A percentile compares a stretch with the other conserved stretches of the same genome.
phyloP scores from a whole-genome alignment of 2,113 vertebrate species.

The Sarotherodon lohbergeri region DNA sequence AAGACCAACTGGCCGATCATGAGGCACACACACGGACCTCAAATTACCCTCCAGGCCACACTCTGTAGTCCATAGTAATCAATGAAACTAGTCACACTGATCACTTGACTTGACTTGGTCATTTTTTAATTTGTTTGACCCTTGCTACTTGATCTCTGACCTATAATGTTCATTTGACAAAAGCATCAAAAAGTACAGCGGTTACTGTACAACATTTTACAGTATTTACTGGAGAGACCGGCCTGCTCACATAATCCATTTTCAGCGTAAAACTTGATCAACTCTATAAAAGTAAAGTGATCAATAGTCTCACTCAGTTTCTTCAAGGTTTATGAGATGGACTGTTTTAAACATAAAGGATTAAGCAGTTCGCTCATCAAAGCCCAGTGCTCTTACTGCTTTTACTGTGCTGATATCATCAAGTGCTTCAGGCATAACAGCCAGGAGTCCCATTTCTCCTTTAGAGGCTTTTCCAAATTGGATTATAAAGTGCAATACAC shows the following conservation, averaged over 20 bases:
- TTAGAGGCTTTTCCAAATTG: not conserved
- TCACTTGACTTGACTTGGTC: constrained; percentile 27
- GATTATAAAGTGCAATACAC: not conserved
- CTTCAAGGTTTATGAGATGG: not conserved
- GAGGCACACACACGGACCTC: constrained; percentile 19
- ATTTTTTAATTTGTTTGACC: constrained; percentile 7
- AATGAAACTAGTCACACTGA: constrained; percentile 48
- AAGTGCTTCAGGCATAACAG: not conserved
- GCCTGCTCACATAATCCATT: not conserved
- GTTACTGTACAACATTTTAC: not conserved
- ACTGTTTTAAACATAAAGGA: not conserved
- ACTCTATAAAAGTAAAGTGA: not conserved
- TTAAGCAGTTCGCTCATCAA: not conserved
- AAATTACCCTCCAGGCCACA: constrained; percentile 40
- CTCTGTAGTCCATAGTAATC: constrained; percentile 33
- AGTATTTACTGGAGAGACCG: not conserved
- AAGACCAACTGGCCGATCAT: constrained; percentile 39
- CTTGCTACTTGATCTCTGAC: not conserved
- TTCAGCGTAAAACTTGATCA: not conserved
- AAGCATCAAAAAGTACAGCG: not conserved
- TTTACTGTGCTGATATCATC: not conserved
- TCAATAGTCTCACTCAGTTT: not conserved
- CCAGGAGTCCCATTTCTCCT: not conserved
- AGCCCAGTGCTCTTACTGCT: not conserved
- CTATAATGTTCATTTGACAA: not conserved